Evolutionary conservation across 2,797 vertebrate species (phyloP).

Genomic region (Malacoctenus gilli): DNA sequence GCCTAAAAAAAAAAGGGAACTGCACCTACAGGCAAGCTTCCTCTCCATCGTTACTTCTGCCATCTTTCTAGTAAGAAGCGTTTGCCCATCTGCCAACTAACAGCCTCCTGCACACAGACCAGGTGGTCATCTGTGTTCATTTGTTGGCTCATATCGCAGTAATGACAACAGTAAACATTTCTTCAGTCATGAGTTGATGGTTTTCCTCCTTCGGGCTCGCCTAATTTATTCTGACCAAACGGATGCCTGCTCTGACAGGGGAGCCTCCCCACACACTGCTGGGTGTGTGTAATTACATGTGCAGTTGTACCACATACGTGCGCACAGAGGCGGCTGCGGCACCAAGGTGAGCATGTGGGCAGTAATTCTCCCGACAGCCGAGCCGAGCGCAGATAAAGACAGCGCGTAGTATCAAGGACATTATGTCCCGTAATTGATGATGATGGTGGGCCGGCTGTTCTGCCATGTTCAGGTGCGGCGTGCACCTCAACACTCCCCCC

Average conservation of each 20-base stretch:
- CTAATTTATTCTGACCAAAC: conserved; percentile 12
- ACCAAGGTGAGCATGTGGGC: conserved; percentile 37
- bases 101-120: conserved; percentile 13
- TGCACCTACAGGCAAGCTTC: neutral
- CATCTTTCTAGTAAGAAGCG: conserved; percentile 3
- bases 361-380: conserved; percentile 6
- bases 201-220: conserved; percentile 19
- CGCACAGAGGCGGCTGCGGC: conserved; percentile 5
- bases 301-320: neutral
- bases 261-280: conserved; percentile 11
- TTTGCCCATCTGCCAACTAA: conserved; percentile 6
- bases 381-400: conserved; percentile 21
- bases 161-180: neutral
- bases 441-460: conserved; percentile 39
- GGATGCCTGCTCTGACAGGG: neutral
- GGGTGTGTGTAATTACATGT: conserved; percentile 7
- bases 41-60: conserved; percentile 6
- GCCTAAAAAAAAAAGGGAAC: neutral
- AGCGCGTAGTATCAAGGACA: conserved; percentile 44
- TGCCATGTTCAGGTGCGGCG: conserved; percentile 39
- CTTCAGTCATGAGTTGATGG: neutral
- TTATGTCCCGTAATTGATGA: conserved; percentile 54
- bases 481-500: neutral
- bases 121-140: neutral
- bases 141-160: neutral